These are phyloP conservation scores for Alaudala cheleensis DNA, from an alignment of 2,113 vertebrate genomes.

Conservation along the genomic window DNA sequence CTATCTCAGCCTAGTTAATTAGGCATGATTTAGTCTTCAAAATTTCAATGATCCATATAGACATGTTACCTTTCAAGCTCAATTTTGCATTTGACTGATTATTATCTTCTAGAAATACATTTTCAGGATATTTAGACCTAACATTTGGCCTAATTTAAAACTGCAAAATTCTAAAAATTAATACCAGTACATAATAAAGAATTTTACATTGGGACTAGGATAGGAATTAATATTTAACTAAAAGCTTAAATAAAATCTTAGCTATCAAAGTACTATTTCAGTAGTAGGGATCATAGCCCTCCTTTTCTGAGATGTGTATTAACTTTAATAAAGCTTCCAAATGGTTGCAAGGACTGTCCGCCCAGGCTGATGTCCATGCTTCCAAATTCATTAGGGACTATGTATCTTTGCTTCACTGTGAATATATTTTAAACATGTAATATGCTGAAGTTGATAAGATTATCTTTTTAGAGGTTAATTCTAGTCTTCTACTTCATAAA, in stretches of 20 bases:
- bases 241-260: conserved; percentile 35
- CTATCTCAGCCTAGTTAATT: conserved; percentile 8
- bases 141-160: conserved; percentile 31
- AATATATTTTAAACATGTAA: not conserved
- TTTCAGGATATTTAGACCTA: conserved; percentile 5
- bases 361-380: not conserved
- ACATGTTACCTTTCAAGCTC: conserved; percentile 1
- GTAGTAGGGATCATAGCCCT: not conserved
- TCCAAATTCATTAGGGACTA: not conserved
- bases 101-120: not conserved
- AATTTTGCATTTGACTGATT: conserved; percentile 17
- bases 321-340: not conserved
- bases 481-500: not conserved
- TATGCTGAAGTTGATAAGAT: not conserved
- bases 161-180: not conserved
- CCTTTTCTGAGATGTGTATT: not conserved
- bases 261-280: not conserved
- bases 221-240: conserved; percentile 41
- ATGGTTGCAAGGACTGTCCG: not conserved
- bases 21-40: conserved; percentile 16
- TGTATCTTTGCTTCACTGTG: not conserved
- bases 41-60: not conserved
- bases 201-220: conserved; percentile 16
- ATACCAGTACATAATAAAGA: conserved; percentile 16
- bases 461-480: not conserved